A percentile compares a stretch with the other conserved stretches of the same genome.
Conservation (phyloP, 2,888 invertebrate genomes). For the Aromia moschata region DNA sequence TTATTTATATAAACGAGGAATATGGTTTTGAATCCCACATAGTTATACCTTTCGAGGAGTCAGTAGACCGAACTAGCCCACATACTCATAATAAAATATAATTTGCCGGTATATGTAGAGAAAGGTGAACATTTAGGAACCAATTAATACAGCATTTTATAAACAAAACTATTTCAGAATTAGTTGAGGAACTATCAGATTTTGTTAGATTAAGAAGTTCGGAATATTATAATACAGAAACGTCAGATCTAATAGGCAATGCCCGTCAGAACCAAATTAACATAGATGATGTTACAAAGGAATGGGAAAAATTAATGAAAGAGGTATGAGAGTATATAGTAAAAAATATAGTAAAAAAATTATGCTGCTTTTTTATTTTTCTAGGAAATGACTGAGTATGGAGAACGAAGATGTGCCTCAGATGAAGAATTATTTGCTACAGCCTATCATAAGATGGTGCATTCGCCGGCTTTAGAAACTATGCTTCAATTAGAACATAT, state of each 20-base stretch:
- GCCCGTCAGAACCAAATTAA: conserved; percentile 72
- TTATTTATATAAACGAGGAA: conserved; percentile 45
- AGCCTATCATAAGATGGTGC: conserved; percentile 79
- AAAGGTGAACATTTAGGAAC: too few relatives aligned
- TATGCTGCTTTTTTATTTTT: conserved; percentile 9
- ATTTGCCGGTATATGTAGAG: conserved; percentile 57
- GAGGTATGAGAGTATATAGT: conserved; percentile 58
- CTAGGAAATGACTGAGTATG: conserved; percentile 83
- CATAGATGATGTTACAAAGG: conserved; percentile 78
- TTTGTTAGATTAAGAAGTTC: conserved; percentile 75
- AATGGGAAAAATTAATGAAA: conserved; percentile 83
- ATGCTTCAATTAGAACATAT: conserved; percentile 89
- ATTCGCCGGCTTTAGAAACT: conserved; percentile 79
- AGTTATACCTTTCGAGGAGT: conserved; percentile 53
- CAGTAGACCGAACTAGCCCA: conserved; percentile 55
- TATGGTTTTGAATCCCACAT: conserved; percentile 48
- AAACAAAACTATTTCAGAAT: conserved; percentile 32
- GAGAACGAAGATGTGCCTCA: conserved; percentile 81
- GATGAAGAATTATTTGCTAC: conserved; percentile 88
- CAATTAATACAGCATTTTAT: neutral
- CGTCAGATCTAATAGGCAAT: conserved; percentile 69
- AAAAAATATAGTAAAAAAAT: conserved; percentile 8
- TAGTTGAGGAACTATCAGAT: conserved; percentile 57
- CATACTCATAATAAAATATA: conserved; percentile 52
- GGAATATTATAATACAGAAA: conserved; percentile 70